Conservation (phyloP, 1,140 invertebrate species). For the Caenorhabditis latens region DNA sequence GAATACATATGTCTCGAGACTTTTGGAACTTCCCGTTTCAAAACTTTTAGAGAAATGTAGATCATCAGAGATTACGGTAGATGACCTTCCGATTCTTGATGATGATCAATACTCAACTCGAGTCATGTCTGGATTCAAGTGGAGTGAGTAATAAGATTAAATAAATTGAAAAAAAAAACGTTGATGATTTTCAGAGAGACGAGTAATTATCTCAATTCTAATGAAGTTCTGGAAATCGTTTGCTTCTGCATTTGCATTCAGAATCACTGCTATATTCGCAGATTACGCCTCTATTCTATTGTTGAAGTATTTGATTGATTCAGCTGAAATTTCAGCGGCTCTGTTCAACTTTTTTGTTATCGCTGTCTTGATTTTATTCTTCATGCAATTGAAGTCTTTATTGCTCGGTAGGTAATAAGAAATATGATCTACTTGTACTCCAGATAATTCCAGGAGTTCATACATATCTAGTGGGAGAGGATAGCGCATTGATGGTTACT, state of each 20-base stretch:
- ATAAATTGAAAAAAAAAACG: neutral
- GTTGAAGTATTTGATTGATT: slow-evolving; percentile 21
- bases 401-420: neutral
- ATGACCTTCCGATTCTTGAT: slow-evolving; percentile 28
- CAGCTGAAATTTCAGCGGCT: slow-evolving; percentile 28
- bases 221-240: slow-evolving; percentile 46
- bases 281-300: slow-evolving; percentile 39
- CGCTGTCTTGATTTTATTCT: slow-evolving; percentile 32
- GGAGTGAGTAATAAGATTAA: neutral
- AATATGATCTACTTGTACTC: neutral
- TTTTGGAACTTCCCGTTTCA: slow-evolving; percentile 23
- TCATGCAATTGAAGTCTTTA: slow-evolving; percentile 27
- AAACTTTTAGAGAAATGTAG: slow-evolving; percentile 32
- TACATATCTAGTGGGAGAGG: slow-evolving; percentile 25
- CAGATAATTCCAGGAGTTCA: neutral
- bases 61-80: slow-evolving; percentile 31
- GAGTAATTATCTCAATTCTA: slow-evolving; percentile 39
- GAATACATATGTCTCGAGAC: slow-evolving; percentile 12
- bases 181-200: slow-evolving; percentile 25
- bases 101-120: slow-evolving; percentile 29
- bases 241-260: slow-evolving; percentile 26
- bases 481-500: slow-evolving; percentile 41
- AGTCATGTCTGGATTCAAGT: slow-evolving; percentile 48
- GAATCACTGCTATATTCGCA: slow-evolving; percentile 23
- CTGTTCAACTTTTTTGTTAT: slow-evolving; percentile 38